These are phyloP conservation scores for Alloscopus bannaensis DNA, from an alignment of 2,888 invertebrate genomes.

Conservation along the genomic window DNA sequence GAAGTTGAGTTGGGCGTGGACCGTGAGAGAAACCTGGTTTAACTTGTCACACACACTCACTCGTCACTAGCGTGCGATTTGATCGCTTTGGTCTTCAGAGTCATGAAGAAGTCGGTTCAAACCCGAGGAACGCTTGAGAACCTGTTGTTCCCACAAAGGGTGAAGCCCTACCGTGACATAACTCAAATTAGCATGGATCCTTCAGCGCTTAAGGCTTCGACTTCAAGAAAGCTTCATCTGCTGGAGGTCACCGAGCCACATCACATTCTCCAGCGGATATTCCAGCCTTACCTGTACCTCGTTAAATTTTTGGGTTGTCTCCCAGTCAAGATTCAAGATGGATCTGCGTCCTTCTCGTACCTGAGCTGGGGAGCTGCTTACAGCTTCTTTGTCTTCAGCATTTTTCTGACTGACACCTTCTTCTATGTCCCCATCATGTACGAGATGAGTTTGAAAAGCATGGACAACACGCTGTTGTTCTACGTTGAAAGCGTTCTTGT, in stretches of 20 bases:
- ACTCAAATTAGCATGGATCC: too few relatives aligned
- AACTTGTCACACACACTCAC: too few relatives aligned
- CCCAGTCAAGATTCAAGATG: conserved; percentile 35
- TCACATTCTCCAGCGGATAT: conserved; percentile 30
- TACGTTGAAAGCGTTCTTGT: conserved; percentile 45
- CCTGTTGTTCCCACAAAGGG: neutral
- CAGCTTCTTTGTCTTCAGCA: conserved; percentile 16
- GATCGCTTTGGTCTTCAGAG: too few relatives aligned
- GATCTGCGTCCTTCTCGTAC: conserved; percentile 21
- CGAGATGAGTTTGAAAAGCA: conserved; percentile 27
- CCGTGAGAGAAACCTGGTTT: too few relatives aligned
- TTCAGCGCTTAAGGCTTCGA: neutral
- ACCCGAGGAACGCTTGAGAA: neutral
- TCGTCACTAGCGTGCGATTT: too few relatives aligned
- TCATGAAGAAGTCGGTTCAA: too few relatives aligned
- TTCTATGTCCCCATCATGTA: conserved; percentile 39
- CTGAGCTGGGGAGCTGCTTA: conserved; percentile 38
- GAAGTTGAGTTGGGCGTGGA: too few relatives aligned
- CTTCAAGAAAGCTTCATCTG: too few relatives aligned
- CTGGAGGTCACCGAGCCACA: conserved; percentile 39
- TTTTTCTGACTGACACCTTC: conserved; percentile 33
- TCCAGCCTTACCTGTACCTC: conserved; percentile 37
- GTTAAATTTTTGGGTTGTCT: conserved; percentile 34
- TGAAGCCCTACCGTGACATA: too few relatives aligned
- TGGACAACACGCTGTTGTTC: conserved; percentile 8